Conservation (phyloP, 2,797 vertebrate species). For the Pangasius krempfi region DNA sequence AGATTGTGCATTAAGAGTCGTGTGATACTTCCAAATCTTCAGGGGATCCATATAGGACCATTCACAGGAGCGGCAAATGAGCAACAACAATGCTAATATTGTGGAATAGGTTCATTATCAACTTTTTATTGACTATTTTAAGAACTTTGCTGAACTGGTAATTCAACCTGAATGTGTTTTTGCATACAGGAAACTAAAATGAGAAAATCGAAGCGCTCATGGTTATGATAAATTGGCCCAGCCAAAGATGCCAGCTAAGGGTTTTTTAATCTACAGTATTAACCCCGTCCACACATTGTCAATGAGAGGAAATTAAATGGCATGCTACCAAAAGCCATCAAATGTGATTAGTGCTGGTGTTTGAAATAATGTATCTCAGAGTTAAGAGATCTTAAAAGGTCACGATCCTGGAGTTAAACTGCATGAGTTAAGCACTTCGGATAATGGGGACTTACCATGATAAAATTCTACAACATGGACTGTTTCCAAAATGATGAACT, state of each 20-base stretch:
- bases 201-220: conserved; percentile 2
- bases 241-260: conserved; percentile 2
- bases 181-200: not conserved
- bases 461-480: not conserved
- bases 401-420: no score
- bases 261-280: not conserved
- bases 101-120: not conserved
- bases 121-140: not conserved
- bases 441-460: not conserved
- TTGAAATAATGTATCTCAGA: not conserved
- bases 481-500: not conserved
- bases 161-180: not conserved
- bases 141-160: not conserved
- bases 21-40: not conserved
- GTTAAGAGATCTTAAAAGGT: not conserved
- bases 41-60: not conserved
- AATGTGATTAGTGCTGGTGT: conserved; percentile 3
- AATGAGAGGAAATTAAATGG: not conserved
- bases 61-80: not conserved
- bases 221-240: not conserved
- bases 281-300: conserved; percentile 5
- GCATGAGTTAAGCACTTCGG: not conserved
- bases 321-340: conserved; percentile 7
- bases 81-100: not conserved
- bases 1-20: not conserved